Evolutionary conservation across 2,113 vertebrate genomes (phyloP).

Genomic region (Paedocypris sp.): DNA sequence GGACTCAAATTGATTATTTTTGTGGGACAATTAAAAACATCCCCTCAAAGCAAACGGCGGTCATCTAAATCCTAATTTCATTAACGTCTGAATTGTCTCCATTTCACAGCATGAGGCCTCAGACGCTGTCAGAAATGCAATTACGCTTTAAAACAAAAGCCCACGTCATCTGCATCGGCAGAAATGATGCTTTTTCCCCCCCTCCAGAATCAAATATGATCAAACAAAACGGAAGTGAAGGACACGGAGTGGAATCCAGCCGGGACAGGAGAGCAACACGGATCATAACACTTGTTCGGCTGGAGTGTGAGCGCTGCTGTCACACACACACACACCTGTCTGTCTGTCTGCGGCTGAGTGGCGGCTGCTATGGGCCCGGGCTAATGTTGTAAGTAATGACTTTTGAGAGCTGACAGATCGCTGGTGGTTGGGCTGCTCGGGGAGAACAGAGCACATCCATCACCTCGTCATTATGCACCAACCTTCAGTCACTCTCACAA

Average conservation of each 20-base stretch:
- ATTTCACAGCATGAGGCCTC: background rate
- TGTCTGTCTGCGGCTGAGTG: slow-evolving; percentile 18
- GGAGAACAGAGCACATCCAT: slow-evolving; percentile 48
- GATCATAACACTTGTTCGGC: background rate
- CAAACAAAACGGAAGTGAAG: slow-evolving; percentile 4
- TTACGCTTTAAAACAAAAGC: background rate
- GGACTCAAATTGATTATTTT: too few species aligned
- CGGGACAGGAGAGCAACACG: background rate
- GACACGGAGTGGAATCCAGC: slow-evolving; percentile 5
- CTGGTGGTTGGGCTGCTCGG: slow-evolving; percentile 19
- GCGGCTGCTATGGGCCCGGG: slow-evolving; percentile 22
- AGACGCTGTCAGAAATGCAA: background rate
- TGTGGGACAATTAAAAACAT: background rate
- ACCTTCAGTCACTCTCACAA: slow-evolving; percentile 48
- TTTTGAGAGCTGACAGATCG: slow-evolving; percentile 50
- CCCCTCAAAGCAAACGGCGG: background rate
- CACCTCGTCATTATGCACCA: slow-evolving; percentile 46
- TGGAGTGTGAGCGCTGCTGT: background rate
- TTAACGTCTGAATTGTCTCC: slow-evolving; percentile 2
- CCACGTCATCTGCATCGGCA: background rate
- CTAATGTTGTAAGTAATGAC: slow-evolving; percentile 50
- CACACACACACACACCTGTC: background rate
- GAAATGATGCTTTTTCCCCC: slow-evolving; percentile 1
- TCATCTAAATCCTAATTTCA: background rate
- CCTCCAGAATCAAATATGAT: slow-evolving; percentile 14